Percentiles rank a stretch among this genome's conserved stretches.
Conservation (phyloP, 2,888 invertebrate species). For the Scrobipalpa atriplicella region DNA sequence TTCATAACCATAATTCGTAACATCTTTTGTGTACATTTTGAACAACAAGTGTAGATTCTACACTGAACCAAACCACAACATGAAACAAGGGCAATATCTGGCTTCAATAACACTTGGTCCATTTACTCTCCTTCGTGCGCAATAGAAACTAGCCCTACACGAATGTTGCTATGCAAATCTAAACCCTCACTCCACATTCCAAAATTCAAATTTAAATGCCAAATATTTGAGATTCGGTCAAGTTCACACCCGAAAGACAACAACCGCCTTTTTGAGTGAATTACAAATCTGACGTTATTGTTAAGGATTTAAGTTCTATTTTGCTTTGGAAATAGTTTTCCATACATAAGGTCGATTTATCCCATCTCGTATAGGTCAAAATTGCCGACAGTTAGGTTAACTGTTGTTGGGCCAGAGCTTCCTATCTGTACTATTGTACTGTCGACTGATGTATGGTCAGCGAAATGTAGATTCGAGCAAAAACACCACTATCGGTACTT, state of each 20-base stretch:
- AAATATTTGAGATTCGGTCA: slow-evolving; percentile 34
- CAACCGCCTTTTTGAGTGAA: slow-evolving; percentile 26
- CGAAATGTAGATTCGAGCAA: slow-evolving; percentile 51
- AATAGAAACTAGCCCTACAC: slow-evolving; percentile 45
- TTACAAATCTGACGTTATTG: not conserved
- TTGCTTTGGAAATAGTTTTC: not conserved
- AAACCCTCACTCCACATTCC: slow-evolving; percentile 42
- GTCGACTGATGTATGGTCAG: slow-evolving; percentile 60
- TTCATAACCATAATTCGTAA: too few species aligned
- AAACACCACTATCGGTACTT: slow-evolving; percentile 28
- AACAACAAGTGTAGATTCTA: not conserved
- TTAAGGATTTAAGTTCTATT: not conserved
- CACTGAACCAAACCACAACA: slow-evolving; percentile 19
- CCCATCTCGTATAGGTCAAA: slow-evolving; percentile 68
- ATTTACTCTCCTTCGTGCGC: slow-evolving; percentile 66
- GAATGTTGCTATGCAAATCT: slow-evolving; percentile 48
- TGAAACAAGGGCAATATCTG: slow-evolving; percentile 63
- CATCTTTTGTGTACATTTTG: too few species aligned
- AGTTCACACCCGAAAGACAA: slow-evolving; percentile 32
- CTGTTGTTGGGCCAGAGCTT: slow-evolving; percentile 67
- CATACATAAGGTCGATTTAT: slow-evolving; percentile 58
- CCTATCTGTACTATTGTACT: slow-evolving; percentile 65
- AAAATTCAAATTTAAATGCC: slow-evolving; percentile 47
- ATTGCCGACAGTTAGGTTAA: slow-evolving; percentile 76
- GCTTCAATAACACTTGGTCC: slow-evolving; percentile 76